Evolutionary conservation across 2,888 invertebrate genomes (phyloP).

Genomic region (Polia nebulosa): DNA sequence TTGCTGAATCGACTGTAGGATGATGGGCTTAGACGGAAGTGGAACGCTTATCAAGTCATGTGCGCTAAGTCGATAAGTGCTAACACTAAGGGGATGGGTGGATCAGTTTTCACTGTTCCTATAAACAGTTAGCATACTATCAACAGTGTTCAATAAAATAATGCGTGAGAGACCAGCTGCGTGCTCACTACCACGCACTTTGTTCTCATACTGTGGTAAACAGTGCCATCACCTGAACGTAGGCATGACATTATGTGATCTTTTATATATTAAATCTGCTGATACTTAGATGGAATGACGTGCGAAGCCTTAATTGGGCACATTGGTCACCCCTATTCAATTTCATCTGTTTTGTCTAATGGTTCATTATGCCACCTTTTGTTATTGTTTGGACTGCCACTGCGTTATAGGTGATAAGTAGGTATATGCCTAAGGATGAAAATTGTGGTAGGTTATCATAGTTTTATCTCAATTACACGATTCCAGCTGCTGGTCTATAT

Average conservation of each 20-base stretch:
- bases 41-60: conserved; percentile 50
- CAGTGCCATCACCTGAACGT: conserved; percentile 25
- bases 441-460: background rate
- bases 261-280: conserved; percentile 33
- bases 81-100: conserved; percentile 19
- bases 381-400: conserved; percentile 9
- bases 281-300: conserved; percentile 23
- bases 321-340: conserved; percentile 22
- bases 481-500: background rate
- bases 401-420: background rate
- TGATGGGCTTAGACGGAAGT: conserved; percentile 46
- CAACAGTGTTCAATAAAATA: conserved; percentile 2
- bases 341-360: conserved; percentile 27
- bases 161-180: conserved; percentile 12
- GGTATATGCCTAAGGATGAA: background rate
- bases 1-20: conserved; percentile 49
- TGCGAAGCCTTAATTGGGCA: conserved; percentile 16
- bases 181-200: conserved; percentile 1
- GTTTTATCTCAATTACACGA: background rate
- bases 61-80: conserved; percentile 45
- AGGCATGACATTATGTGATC: conserved; percentile 32
- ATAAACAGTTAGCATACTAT: conserved; percentile 26
- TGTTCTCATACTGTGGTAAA: conserved; percentile 13
- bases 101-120: conserved; percentile 36
- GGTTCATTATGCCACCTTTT: conserved; percentile 18